phyloP scores from a whole-genome alignment of 2,888 invertebrate species.

The Leucoma salicis region DNA sequence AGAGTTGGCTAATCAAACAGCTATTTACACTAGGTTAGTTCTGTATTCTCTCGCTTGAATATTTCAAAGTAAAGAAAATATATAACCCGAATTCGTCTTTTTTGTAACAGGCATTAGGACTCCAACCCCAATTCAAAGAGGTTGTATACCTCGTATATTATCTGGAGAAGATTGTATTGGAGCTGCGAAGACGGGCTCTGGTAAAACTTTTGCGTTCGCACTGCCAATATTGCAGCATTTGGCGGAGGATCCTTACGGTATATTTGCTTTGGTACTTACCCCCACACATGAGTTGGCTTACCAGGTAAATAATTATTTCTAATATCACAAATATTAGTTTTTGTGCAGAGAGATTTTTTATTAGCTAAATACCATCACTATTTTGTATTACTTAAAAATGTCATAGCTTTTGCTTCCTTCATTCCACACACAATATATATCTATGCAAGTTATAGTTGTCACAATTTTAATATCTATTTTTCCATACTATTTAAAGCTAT shows the following conservation, averaged over 20 bases:
- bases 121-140: slow-evolving; percentile 91
- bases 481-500: too few species aligned
- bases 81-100: not conserved
- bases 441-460: too few species aligned
- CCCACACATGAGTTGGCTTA: slow-evolving; percentile 96
- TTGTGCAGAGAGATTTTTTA: too few species aligned
- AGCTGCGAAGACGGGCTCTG: slow-evolving; percentile 98
- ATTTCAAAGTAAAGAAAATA: not conserved
- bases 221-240: slow-evolving; percentile 95
- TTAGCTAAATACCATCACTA: too few species aligned
- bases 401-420: too few species aligned
- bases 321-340: not conserved
- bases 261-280: slow-evolving; percentile 96
- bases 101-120: slow-evolving; percentile 84
- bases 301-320: slow-evolving; percentile 79
- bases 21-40: slow-evolving; percentile 85
- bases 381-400: too few species aligned
- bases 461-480: too few species aligned
- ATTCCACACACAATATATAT: too few species aligned
- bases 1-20: slow-evolving; percentile 89
- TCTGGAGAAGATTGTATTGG: slow-evolving; percentile 94
- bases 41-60: not conserved
- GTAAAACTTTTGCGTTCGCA: slow-evolving; percentile 99
- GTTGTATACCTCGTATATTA: slow-evolving; percentile 90
- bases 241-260: slow-evolving; percentile 97